Evolutionary conservation across 2,797 vertebrate species (phyloP).

Genomic region (Poecilia wingei): DNA sequence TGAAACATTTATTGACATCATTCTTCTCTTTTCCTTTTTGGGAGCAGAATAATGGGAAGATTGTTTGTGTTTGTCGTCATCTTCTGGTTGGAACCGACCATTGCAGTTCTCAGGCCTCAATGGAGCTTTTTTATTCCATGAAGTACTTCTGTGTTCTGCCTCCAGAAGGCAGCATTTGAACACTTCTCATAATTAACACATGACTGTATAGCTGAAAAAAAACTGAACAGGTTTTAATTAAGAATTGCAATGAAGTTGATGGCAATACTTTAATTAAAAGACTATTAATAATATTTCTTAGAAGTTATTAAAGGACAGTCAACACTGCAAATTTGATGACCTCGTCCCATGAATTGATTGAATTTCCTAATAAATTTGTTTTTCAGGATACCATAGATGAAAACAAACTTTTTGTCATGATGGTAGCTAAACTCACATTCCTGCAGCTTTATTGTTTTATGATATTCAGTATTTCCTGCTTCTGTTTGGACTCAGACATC

Average conservation of each 20-base stretch:
- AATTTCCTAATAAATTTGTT: neutral
- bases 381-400: neutral
- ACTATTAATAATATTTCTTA: neutral
- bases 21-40: neutral
- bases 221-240: neutral
- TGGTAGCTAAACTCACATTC: neutral
- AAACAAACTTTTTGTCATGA: neutral
- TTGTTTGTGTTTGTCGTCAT: conserved; percentile 52
- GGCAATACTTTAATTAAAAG: neutral
- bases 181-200: conserved; percentile 6
- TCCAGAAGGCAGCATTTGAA: conserved; percentile 53
- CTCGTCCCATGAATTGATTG: neutral
- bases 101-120: neutral
- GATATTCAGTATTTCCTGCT: neutral
- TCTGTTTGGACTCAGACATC: neutral
- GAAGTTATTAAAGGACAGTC: neutral
- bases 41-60: neutral
- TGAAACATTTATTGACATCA: conserved; percentile 25
- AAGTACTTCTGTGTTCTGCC: conserved; percentile 15
- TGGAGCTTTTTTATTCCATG: neutral
- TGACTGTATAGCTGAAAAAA: no score
- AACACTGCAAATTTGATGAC: neutral
- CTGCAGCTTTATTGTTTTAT: neutral
- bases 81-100: conserved; percentile 33
- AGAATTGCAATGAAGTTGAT: neutral